Base-by-base conservation (phyloP, 2,113 vertebrate genomes). In the Myodes glareolus region DNA sequence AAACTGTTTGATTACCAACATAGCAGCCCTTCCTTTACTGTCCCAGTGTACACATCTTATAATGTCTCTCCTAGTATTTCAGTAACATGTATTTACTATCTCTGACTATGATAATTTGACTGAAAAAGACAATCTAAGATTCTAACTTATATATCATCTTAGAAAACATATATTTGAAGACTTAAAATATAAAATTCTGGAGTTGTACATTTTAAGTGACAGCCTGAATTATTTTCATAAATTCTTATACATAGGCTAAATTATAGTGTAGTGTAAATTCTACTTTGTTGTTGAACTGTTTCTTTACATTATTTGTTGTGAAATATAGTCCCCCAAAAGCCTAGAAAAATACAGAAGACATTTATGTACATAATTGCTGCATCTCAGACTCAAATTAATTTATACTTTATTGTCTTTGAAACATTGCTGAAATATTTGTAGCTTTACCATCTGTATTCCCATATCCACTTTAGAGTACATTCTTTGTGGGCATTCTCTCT, bases 361-460 rank as follows among this genome's bases (percentile, higher is more conserved):
- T 19, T 88, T 96, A 52, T 94, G 7, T 88, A 25, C n/a, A 88
- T 7, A 81, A 4, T 2, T 8, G 5, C 61, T 82, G 36, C 2
- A 72, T 78, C 52, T 88, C 91, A 55, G 21, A 93, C n/a, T 90
- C 94, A 91, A 65, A 50, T 16, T 10, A 16, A 84, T 33, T 75
- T 87, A 17, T 67, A 58, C 1, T 47, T 63, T 68, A 36, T 45
- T 58, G 29, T 75, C 36, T 94, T 84, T 19, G 75, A 58, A 73
- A 95, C 82, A 45, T 80, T 90, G 39, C 61, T 70, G 67, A 70
- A 39, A 2, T 36, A 55, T 97, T 97, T 88, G 91, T 9, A 70
- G 39, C 47, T n/a, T 94, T 63, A 90, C 27, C 7, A 55, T 94
- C 21, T 78, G 9, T 39, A 94, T 52, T 77, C 4, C 36, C 39